Percentiles rank a stretch among this genome's conserved stretches.
These are phyloP conservation scores for Congeria kusceri DNA, from an alignment of 2,888 invertebrate species.

Conservation along the genomic window DNA sequence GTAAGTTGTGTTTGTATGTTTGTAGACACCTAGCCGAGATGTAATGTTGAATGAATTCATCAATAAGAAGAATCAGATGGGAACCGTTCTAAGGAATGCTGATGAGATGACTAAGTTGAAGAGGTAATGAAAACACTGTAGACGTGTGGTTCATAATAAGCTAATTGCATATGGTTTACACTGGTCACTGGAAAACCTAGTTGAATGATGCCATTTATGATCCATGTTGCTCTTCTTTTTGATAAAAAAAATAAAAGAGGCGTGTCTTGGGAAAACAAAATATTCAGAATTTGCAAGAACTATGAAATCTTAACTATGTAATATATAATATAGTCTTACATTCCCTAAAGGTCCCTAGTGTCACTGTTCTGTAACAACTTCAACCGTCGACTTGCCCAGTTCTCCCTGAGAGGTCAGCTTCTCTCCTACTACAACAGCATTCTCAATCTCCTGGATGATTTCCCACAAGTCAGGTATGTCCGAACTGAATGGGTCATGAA, in stretches of 20 bases:
- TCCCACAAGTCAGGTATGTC: slow-evolving; percentile 82
- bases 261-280: no score
- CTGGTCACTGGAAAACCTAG: no score
- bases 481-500: background rate
- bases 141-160: no score
- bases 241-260: no score
- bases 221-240: no score
- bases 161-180: no score
- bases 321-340: no score
- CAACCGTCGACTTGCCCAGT: slow-evolving; percentile 79
- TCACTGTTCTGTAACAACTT: slow-evolving; percentile 81
- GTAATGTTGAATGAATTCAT: slow-evolving; percentile 84
- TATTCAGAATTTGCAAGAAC: no score
- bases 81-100: slow-evolving; percentile 77
- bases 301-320: no score
- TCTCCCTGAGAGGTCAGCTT: slow-evolving; percentile 83
- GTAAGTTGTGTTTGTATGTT: background rate
- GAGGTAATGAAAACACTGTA: slow-evolving; percentile 68
- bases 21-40: slow-evolving; percentile 83
- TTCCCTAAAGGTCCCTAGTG: slow-evolving; percentile 76
- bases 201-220: no score
- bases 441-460: slow-evolving; percentile 79
- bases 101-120: slow-evolving; percentile 83
- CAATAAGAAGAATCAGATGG: slow-evolving; percentile 79
- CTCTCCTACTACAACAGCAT: slow-evolving; percentile 84